Evolutionary conservation across 2,113 vertebrate species (phyloP).

Genomic region (Cololabis saira): DNA sequence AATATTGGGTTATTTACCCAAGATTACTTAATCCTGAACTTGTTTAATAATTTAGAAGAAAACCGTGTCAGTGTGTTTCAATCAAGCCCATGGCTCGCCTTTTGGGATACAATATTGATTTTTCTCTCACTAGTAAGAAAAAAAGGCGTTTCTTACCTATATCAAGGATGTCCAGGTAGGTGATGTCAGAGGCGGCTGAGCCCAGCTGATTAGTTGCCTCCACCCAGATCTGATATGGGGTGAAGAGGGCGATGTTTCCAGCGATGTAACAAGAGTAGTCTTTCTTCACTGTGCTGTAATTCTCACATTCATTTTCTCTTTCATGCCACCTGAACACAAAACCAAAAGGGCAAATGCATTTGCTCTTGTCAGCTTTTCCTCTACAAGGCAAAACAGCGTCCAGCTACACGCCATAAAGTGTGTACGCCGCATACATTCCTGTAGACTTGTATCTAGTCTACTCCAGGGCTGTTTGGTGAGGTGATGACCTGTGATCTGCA

Average conservation of each 20-base stretch:
- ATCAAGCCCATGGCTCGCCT: too few relatives aligned
- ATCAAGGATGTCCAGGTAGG: conserved; percentile 92
- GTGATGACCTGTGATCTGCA: conserved; percentile 44
- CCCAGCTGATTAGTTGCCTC: conserved; percentile 92
- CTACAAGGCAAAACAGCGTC: neutral
- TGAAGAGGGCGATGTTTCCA: conserved; percentile 93
- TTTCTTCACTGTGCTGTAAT: conserved; percentile 84
- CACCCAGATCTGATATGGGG: conserved; percentile 96
- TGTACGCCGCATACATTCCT: too few relatives aligned
- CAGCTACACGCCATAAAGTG: too few relatives aligned
- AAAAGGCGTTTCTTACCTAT: conserved; percentile 84
- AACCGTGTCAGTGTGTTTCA: too few relatives aligned
- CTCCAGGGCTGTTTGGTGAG: conserved; percentile 29
- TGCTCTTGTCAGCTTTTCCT: neutral
- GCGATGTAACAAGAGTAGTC: conserved; percentile 90
- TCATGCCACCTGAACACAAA: conserved; percentile 89
- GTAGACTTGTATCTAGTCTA: conserved; percentile 9
- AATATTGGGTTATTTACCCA: too few relatives aligned
- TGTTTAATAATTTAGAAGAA: too few relatives aligned
- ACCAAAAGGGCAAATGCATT: neutral
- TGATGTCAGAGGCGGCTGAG: conserved; percentile 87
- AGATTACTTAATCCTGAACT: too few relatives aligned
- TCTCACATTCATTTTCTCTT: conserved; percentile 89
- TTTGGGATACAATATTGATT: too few relatives aligned
- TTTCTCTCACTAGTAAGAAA: too few relatives aligned